phyloP scores from a whole-genome alignment of 1,140 invertebrate genomes.

The Acromyrmex charruanus region DNA sequence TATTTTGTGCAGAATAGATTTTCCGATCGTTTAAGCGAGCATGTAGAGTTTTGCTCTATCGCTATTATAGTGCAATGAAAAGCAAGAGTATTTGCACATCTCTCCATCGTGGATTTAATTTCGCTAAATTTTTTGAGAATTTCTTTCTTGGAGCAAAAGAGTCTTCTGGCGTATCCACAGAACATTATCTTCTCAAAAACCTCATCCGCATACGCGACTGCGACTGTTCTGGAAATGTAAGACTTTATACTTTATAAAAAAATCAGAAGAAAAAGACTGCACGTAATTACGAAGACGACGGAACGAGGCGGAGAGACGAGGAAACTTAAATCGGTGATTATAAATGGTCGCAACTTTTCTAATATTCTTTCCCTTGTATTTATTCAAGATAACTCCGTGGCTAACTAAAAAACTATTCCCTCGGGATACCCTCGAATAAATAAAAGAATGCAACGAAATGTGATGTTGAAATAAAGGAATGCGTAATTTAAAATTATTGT shows the following conservation, averaged over 20 bases:
- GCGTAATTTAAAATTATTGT: constrained; percentile 3
- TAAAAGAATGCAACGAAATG: constrained; percentile 1
- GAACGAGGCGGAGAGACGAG: not conserved
- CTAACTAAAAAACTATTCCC: not conserved
- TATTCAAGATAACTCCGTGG: constrained; percentile 31
- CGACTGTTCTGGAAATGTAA: constrained; percentile 11
- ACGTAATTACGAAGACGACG: constrained; percentile 23
- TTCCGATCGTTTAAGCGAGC: not conserved
- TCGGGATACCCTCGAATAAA: constrained; percentile 10
- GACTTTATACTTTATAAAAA: constrained; percentile 10
- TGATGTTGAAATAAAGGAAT: not conserved
- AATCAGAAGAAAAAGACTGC: not conserved
- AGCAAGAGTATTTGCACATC: constrained; percentile 11
- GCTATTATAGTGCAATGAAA: constrained; percentile 18
- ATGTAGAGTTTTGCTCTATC: not conserved
- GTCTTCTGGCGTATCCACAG: not conserved
- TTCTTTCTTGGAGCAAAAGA: not conserved
- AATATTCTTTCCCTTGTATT: constrained; percentile 42
- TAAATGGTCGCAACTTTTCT: constrained; percentile 51
- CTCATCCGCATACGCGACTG: not conserved
- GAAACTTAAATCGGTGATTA: constrained; percentile 10
- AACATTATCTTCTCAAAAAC: constrained; percentile 40
- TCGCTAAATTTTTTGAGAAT: constrained; percentile 37
- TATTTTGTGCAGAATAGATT: not conserved
- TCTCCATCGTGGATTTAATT: constrained; percentile 26